Conservation (phyloP, 2,113 vertebrate species). For the Oncorhynchus tshawytscha region DNA sequence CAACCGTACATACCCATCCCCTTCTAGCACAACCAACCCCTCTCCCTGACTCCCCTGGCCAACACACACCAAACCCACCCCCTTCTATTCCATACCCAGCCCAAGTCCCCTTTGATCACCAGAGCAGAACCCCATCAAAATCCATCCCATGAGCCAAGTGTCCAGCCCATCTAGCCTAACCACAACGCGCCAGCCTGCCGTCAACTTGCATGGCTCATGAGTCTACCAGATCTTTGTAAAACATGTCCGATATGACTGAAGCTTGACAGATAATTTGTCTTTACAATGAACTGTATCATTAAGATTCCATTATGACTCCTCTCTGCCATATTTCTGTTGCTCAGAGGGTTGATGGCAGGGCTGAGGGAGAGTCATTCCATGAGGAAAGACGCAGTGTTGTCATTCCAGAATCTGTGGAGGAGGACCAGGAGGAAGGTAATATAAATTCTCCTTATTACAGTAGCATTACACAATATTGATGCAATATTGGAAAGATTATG, state of each 20-base stretch:
- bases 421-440: slow-evolving; percentile 40
- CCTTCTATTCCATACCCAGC: not conserved
- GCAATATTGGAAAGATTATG: not conserved
- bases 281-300: not conserved
- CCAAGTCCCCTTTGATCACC: not conserved
- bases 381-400: slow-evolving; percentile 40
- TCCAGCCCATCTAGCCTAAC: not conserved
- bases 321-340: slow-evolving; percentile 6
- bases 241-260: not conserved
- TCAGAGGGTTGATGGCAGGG: slow-evolving; percentile 51
- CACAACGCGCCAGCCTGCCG: not conserved
- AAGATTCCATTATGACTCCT: not conserved
- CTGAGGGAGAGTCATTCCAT: slow-evolving; percentile 28
- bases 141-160: not conserved
- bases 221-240: not conserved
- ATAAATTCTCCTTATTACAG: not conserved
- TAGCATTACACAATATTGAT: not conserved
- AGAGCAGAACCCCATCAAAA: not conserved
- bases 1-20: slow-evolving; percentile 1
- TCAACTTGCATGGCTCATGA: not conserved
- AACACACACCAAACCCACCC: not conserved
- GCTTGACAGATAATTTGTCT: not conserved
- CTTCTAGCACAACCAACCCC: not conserved
- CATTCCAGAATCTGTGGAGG: slow-evolving; percentile 20
- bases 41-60: not conserved